phyloP scores from a whole-genome alignment of 2,888 invertebrate genomes.

The Lithophane socia region DNA sequence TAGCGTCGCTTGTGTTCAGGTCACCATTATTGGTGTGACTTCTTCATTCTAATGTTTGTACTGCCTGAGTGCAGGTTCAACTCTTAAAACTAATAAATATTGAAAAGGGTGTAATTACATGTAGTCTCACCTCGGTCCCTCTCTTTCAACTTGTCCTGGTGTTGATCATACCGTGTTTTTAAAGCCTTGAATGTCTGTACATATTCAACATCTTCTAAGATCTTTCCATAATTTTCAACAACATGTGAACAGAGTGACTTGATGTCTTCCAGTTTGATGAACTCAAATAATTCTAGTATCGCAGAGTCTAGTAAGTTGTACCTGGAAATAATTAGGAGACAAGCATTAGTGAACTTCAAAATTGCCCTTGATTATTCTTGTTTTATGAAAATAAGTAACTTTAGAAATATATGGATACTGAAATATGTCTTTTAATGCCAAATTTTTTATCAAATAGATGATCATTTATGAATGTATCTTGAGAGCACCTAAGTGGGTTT shows the following conservation, averaged over 20 bases:
- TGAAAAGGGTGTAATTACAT: conserved; percentile 55
- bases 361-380: neutral
- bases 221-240: conserved; percentile 98
- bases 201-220: conserved; percentile 98
- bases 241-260: conserved; percentile 97
- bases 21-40: neutral
- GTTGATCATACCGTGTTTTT: conserved; percentile 97
- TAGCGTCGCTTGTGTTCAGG: neutral
- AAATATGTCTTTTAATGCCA: neutral
- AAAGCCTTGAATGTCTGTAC: conserved; percentile 99
- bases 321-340: conserved; percentile 75
- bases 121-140: conserved; percentile 92
- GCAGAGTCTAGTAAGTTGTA: conserved; percentile 99
- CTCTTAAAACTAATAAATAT: conserved; percentile 52
- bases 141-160: conserved; percentile 97
- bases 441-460: neutral
- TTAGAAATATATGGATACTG: neutral
- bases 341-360: neutral
- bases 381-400: neutral
- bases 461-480: neutral
- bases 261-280: conserved; percentile 98
- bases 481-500: too few relatives aligned
- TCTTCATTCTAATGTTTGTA: neutral
- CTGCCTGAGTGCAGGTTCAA: neutral
- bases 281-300: conserved; percentile 99